Evolutionary conservation across 2,888 invertebrate genomes (phyloP), one percentile per base, ranked within the genome.

Genomic region (Drosophila setosimentum): DNA sequence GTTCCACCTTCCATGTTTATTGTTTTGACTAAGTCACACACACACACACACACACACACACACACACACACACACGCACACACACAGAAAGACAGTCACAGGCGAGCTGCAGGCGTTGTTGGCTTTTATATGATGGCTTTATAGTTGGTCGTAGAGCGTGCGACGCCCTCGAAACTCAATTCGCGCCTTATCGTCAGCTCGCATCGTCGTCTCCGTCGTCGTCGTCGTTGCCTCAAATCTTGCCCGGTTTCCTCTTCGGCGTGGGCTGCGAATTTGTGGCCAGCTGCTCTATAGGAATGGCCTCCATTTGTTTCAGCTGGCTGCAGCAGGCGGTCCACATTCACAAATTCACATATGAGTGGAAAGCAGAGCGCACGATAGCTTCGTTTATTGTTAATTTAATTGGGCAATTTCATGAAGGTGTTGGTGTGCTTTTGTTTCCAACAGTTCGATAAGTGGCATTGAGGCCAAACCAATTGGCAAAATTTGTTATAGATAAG

Each of bases 1-100:
- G 90, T 91, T 87, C 88, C 90, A 90, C 89, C 91, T 91, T 91
- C 90, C 87, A 79, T 85, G 83, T 91, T 91, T 91, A 90, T 91
- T 91, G 87, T 91, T 91, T 90, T 85, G 81, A 79, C 89, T 86
- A 88, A 86, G 86, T 86, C n/a, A 80, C 82, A 77, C 65, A 76
- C 64, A 67, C 29, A 67, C 48, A 64, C 68, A 71, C 50, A 64
- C 59, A 60, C 27, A 53, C 57, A 60, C 27, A 45, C 29, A 70
- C 27, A 30, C 5, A 35, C 57, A 50, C 33, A 48, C 50, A 50
- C 24, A 42, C 37, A 63, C 35, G 0, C 30, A 45, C 29, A 66
- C 32, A 21, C 3, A 35, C 60, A 54, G 33, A 48, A 53, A 50
- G 24, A 42, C 37, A 63, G n/a, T 24, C 16, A 42, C 4, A 49